A percentile compares a stretch with the other conserved stretches of the same genome.
Evolutionary conservation across 1,140 invertebrate genomes (phyloP).

Genomic region (Pseudobourletiella spinata): DNA sequence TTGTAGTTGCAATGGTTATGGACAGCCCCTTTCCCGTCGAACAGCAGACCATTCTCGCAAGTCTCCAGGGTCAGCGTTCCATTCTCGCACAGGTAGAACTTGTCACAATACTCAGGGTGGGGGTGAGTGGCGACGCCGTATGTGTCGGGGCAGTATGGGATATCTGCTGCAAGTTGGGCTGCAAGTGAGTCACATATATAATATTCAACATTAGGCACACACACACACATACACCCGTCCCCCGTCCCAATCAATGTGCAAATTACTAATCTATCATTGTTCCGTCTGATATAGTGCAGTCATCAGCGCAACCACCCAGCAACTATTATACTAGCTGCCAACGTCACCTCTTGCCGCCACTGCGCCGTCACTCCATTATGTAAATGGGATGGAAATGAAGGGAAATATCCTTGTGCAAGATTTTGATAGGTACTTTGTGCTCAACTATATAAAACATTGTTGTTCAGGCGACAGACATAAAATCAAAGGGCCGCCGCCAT

Average conservation of each 20-base stretch:
- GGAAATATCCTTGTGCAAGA: no score
- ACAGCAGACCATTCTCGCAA: conserved; percentile 84
- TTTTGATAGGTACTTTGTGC: no score
- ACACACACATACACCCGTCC: not conserved
- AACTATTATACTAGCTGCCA: no score
- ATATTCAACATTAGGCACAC: no score
- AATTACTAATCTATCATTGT: not conserved
- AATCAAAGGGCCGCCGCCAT: no score
- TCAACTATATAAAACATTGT: no score
- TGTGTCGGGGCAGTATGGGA: conserved; percentile 52
- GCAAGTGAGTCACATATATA: no score
- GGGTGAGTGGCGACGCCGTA: conserved; percentile 67
- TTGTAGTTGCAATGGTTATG: conserved; percentile 89
- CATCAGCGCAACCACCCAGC: not conserved
- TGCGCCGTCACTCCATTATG: no score
- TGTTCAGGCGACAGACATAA: no score
- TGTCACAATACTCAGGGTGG: conserved; percentile 71
- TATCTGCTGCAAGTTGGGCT: not conserved
- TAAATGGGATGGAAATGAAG: no score
- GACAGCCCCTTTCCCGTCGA: conserved; percentile 75
- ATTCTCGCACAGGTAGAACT: conserved; percentile 84
- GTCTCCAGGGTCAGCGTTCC: conserved; percentile 81
- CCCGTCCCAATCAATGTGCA: not conserved
- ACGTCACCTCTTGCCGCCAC: no score
- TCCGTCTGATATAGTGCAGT: not conserved